phyloP scores from a whole-genome alignment of 2,888 invertebrate genomes.

The Leptura quadrifasciata region DNA sequence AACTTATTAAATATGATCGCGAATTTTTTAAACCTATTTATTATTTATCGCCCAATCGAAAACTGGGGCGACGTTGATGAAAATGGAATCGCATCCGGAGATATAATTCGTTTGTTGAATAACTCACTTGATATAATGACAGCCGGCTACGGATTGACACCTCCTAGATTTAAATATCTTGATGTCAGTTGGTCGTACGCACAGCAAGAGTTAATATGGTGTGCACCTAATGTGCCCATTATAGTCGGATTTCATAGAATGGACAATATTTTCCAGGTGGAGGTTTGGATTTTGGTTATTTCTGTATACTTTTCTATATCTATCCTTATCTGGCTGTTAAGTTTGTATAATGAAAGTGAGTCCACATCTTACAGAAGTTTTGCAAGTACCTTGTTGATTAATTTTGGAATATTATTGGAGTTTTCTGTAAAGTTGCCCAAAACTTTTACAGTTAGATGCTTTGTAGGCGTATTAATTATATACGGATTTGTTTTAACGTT shows the following conservation, averaged over 20 bases:
- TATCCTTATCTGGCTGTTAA: conserved; percentile 32
- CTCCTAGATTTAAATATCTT: conserved; percentile 3
- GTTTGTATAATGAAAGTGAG: neutral
- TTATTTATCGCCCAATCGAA: neutral
- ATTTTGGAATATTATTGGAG: conserved; percentile 21
- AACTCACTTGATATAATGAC: conserved; percentile 41
- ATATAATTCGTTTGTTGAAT: conserved; percentile 23
- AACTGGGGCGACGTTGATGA: neutral
- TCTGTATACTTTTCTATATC: conserved; percentile 17
- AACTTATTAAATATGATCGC: conserved; percentile 28
- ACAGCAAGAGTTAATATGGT: conserved; percentile 37
- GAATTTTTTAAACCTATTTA: conserved; percentile 6
- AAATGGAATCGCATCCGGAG: neutral
- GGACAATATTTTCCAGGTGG: conserved; percentile 16
- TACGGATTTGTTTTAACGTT: conserved; percentile 23
- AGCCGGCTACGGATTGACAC: conserved; percentile 37
- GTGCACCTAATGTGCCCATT: conserved; percentile 38
- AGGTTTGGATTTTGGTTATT: neutral
- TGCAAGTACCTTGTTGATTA: neutral
- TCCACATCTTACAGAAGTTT: neutral
- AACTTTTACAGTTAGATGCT: conserved; percentile 41
- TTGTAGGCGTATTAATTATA: conserved; percentile 31
- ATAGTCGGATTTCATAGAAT: conserved; percentile 39
- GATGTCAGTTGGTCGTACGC: conserved; percentile 34
- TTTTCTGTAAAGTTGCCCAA: conserved; percentile 28